Base-by-base conservation (phyloP, 2,888 invertebrate genomes). In the Allolobophora icterica region DNA sequence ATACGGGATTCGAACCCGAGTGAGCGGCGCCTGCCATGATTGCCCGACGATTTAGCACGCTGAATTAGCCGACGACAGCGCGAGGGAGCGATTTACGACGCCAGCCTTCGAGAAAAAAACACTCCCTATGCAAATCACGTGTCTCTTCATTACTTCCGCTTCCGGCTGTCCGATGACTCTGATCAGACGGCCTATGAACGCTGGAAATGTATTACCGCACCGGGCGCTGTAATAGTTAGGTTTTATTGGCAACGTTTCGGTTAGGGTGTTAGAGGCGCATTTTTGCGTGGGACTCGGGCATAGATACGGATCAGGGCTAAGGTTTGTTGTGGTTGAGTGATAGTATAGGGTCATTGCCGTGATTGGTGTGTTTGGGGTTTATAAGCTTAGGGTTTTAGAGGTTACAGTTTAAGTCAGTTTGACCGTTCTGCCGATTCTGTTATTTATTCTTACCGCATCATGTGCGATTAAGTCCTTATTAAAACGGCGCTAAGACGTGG, bases 101-200 rank as follows among this genome's bases (percentile, higher is more conserved):
- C 24, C 5, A 71, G 71, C 17, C 5, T 52, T 52, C 5, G n/a
- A 71, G 52, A 52, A 15, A 71, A n/a, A 71, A 71, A 71, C 71
- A 71, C 30, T 71, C 71, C 71, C 71, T 71, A 71, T 71, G 71
- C 71, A n/a, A n/a, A 71, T 71, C 71, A 71, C 71, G 71, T 71
- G 71, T 30, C 71, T 71, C 30, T 71, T 71, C 71, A 71, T 71
- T 71, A 71, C 71, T 71, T 71, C 71, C 71, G 71, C 71, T 71
- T 71, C 71, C 58, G 58, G 2, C 58, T 58, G 58, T 58, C 58
- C 30, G 11, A 8, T 71, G 71, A 8, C 71, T n/a, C 30, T 71
- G 71, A 71, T 71, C 71, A 71, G 71, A 13, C 21, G 71, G 71
- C 0, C 71, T 71, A 11, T 1, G 71, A 71, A n/a, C 71, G 71